Base-by-base conservation (phyloP, 2,888 invertebrate genomes). In the Sphecodes monilicornis region DNA sequence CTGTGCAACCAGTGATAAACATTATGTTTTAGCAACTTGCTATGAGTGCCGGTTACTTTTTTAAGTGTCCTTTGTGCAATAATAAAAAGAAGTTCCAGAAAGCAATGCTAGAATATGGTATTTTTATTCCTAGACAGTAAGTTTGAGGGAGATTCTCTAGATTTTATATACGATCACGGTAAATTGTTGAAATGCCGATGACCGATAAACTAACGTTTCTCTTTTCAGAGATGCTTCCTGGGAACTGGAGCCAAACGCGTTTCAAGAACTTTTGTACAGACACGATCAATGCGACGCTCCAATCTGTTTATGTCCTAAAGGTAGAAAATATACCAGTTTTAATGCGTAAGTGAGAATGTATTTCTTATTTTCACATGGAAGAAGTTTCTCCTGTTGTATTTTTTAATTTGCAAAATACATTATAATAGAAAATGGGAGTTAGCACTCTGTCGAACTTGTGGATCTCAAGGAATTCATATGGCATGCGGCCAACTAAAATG, bases 31-130 rank as follows among this genome's bases (percentile, higher is more conserved):
- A 97, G 97, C 95, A 96, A 78, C 96, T 97, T 95, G 97, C 98
- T 0, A 93, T 96, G 10, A 97, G 96, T 88, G 97, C 98, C 0
- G 98, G 98, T 0, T 97, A 98, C 90, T 98, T 97, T 93, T 96
- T 98, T 88, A 98, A 97, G 91, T 98, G 98, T 93, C 98, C 98
- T 0, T 94, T 98, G 0, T 98, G 97, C 91, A 98, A 98, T 90
- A 96, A 97, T 92, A 96, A 96, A 73, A 95, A 96, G 0, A 93
- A 94, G 3, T 98, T 98, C 94, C 96, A 96, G 79, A 91, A 95
- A 0, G 96, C 96, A 0, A 96, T 97, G 93, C 93, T 96, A 29
- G 93, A 95, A 0, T 96, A 96, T 92, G 98, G 98, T 2, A 97
- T 98, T 85, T 97, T 96, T 83, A 96, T 98, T 68, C 98, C 98